phyloP scores from a whole-genome alignment of 2,113 vertebrate genomes.

The Lontra canadensis region DNA sequence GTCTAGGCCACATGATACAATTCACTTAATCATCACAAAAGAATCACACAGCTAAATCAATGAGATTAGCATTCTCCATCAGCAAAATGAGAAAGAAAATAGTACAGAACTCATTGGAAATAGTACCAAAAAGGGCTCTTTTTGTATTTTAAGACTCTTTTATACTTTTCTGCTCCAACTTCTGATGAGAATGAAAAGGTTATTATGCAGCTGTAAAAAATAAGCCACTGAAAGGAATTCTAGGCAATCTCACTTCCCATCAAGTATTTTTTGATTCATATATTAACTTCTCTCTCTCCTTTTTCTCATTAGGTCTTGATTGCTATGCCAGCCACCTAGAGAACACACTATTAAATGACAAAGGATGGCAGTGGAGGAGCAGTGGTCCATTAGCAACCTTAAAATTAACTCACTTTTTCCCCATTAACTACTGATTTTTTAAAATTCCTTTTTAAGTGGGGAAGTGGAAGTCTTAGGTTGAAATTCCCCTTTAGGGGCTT shows the following conservation, averaged over 20 bases:
- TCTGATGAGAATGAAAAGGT: constrained; percentile 58
- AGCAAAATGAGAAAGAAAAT: constrained; percentile 35
- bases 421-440: constrained; percentile 13
- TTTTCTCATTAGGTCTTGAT: constrained; percentile 60
- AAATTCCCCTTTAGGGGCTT: neutral
- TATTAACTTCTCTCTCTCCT: constrained; percentile 45
- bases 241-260: constrained; percentile 36
- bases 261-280: constrained; percentile 31
- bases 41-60: neutral
- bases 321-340: constrained; percentile 25
- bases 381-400: constrained; percentile 42
- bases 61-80: constrained; percentile 8
- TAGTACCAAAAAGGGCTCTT: neutral
- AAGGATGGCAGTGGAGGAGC: neutral
- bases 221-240: neutral
- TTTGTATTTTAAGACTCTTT: constrained; percentile 36
- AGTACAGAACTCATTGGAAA: neutral
- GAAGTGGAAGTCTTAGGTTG: neutral
- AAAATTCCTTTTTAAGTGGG: constrained; percentile 31
- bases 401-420: constrained; percentile 44
- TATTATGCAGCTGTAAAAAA: constrained; percentile 46
- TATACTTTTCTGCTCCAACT: constrained; percentile 31
- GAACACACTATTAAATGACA: constrained; percentile 39
- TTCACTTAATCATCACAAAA: constrained; percentile 32
- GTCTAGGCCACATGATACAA: neutral